Evolutionary conservation across 2,888 invertebrate species (phyloP).

Genomic region (Hyles lineata): DNA sequence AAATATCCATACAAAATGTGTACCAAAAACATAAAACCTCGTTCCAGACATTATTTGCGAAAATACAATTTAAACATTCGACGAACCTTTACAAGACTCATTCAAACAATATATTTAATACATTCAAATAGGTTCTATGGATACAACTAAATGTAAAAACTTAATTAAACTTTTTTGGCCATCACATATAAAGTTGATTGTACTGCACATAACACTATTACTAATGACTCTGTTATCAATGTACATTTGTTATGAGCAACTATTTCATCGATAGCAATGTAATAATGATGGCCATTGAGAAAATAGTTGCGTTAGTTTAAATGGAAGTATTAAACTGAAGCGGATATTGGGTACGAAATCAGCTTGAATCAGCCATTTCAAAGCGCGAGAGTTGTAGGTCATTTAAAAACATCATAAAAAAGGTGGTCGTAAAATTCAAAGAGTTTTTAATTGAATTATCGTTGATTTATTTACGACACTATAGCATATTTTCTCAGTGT

Average conservation of each 20-base stretch:
- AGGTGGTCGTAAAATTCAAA: too few relatives aligned
- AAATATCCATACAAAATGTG: background rate
- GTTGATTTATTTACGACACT: too few relatives aligned
- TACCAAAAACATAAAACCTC: background rate
- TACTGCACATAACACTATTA: background rate
- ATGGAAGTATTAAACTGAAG: too few relatives aligned
- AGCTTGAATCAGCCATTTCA: too few relatives aligned
- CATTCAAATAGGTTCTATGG: background rate
- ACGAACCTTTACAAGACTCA: background rate
- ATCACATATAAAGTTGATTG: background rate
- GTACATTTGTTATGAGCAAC: background rate
- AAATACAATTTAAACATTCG: background rate
- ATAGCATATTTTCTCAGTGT: too few relatives aligned
- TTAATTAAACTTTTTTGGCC: slow-evolving; percentile 20
- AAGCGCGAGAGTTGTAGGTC: too few relatives aligned
- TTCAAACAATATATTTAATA: background rate
- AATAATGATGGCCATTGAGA: background rate
- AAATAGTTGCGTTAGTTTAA: background rate
- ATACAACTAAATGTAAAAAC: background rate
- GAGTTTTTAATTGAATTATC: too few relatives aligned
- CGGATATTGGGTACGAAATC: too few relatives aligned
- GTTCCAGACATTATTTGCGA: too few relatives aligned
- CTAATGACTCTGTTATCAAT: slow-evolving; percentile 16
- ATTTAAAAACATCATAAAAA: too few relatives aligned
- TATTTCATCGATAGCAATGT: background rate